Evolutionary conservation across 1,140 invertebrate genomes (phyloP).

Genomic region (Lutraria rhynchaena): DNA sequence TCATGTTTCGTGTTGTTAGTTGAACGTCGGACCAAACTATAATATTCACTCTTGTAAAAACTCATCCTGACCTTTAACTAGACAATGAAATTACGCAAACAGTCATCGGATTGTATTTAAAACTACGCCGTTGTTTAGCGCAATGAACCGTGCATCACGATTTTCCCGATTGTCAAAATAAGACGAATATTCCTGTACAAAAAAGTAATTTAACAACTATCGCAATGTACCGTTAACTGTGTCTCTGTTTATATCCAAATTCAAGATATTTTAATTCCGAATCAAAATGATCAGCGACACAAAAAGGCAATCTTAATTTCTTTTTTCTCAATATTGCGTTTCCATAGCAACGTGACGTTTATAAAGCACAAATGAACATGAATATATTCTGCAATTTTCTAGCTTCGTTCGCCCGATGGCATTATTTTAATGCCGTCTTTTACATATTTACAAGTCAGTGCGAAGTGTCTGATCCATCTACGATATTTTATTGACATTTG

Average conservation of each 20-base stretch:
- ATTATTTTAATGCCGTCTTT: constrained; percentile 55
- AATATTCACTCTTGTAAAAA: neutral
- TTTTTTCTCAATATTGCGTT: constrained; percentile 50
- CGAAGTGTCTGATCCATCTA: constrained; percentile 52
- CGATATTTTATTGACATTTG: no score
- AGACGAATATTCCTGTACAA: neutral
- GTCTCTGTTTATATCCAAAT: no score
- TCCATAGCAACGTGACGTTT: constrained; percentile 59
- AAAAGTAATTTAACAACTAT: no score
- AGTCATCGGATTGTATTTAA: neutral
- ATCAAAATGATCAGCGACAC: constrained; percentile 22
- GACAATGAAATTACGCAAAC: neutral
- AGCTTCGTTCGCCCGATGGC: constrained; percentile 42
- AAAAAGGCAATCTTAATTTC: constrained; percentile 33
- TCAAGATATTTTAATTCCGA: constrained; percentile 29
- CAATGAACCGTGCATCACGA: neutral
- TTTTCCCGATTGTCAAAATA: neutral
- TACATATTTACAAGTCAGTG: constrained; percentile 41
- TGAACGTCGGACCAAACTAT: no score
- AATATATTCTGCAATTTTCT: constrained; percentile 59
- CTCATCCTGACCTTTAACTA: neutral
- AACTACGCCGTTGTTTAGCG: no score
- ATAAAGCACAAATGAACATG: constrained; percentile 58
- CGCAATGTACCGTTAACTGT: no score
- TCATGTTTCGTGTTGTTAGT: no score